phyloP scores from a whole-genome alignment of 2,888 invertebrate genomes.

The Spodoptera exigua region DNA sequence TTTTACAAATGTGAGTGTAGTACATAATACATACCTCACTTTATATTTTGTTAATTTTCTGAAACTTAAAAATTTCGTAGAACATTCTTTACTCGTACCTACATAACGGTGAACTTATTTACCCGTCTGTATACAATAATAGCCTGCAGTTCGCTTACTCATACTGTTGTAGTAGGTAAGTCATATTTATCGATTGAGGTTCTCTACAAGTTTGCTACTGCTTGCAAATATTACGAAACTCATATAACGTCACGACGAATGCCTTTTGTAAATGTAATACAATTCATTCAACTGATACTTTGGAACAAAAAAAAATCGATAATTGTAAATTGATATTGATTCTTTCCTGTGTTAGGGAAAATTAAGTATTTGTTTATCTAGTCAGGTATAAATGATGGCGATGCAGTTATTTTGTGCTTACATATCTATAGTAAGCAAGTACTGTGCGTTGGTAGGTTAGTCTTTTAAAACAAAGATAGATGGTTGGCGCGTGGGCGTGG shows the following conservation, averaged over 20 bases:
- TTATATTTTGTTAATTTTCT: too few species aligned
- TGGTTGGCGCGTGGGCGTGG: conserved; percentile 7
- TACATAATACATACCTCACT: too few species aligned
- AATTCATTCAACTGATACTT: background rate
- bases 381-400: too few species aligned
- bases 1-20: too few species aligned
- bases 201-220: conserved; percentile 5
- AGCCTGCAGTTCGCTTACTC: background rate
- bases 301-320: background rate
- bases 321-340: background rate
- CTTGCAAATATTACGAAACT: conserved; percentile 15
- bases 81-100: too few species aligned
- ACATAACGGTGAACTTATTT: background rate
- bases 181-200: background rate
- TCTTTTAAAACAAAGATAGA: conserved; percentile 15
- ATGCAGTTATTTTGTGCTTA: too few species aligned
- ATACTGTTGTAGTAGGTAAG: conserved; percentile 1
- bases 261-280: conserved; percentile 10
- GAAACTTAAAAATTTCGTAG: too few species aligned
- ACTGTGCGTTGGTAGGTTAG: too few species aligned
- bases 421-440: too few species aligned
- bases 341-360: background rate
- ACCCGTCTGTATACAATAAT: background rate
- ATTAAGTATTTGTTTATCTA: too few species aligned
- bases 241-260: background rate